Base-by-base conservation (phyloP, 2,888 invertebrate genomes). In the Synanthedon formicaeformis region DNA sequence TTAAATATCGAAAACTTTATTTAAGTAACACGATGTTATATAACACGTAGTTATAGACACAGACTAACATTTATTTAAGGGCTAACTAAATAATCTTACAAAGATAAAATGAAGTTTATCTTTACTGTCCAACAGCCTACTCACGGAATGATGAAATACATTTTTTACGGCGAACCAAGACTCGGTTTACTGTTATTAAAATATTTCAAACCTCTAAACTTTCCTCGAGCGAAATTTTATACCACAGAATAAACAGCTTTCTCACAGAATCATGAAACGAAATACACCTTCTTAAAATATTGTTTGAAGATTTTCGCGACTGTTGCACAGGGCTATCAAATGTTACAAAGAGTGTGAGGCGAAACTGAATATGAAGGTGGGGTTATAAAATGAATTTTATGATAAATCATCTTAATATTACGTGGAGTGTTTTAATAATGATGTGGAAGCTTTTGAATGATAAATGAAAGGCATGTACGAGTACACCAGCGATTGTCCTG, bases 341-440 rank as follows among this genome's bases (percentile, higher is more conserved):
- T 57, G 51, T 56, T 54, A 54, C 50, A 56, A 59, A 53, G 10
- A 53, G 51, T 53, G 58, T 41, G 59, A 59, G 60, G 61, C 61
- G 62, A 66, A 67, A 69, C 68, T 69, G 64, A 69, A 69, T 67
- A 60, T 65, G 59, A 63, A 57, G 57, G 60, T 54, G 55, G 59
- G 56, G 58, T 62, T 55, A 64, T 67, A 66, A 69, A 66, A 60
- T 41, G 59, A 62, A 58, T 65, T 65, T 66, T 62, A 61, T 60
- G 60, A 51, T 51, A 56, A 54, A 48, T 55, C 54, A 55, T 54
- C 56, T 53, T 60, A 55, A 58, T 61, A 59, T 57, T 58, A 56
- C 55, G 56, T 55, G 45, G 4, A 45, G 12, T 45, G 8, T 45
- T 45, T 45, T 45, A 45, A 45, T 45, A 45, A 45, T 45, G 45